Evolutionary conservation across 2,888 invertebrate species (phyloP), one percentile per base, ranked within the genome.

Genomic region (Sturmia bella): DNA sequence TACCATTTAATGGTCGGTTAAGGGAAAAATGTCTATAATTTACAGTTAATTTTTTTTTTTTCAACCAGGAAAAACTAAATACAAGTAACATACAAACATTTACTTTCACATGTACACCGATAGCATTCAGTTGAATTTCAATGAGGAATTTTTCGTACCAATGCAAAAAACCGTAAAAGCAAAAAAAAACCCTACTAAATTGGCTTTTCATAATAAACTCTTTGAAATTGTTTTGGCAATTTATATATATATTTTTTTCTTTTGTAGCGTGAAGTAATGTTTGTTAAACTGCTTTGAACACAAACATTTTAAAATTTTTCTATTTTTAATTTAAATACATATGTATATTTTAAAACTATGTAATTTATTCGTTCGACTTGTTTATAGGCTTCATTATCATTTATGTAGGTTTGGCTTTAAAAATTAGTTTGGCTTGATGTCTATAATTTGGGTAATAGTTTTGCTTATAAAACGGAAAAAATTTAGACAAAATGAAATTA

Each of bases 31-130:
- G 56, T 15, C 63, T 73, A 70, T 82, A 77, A 77, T 74, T 73
- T 81, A 56, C 64, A 68, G 50, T 76, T 59, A 66, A 76, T 80
- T 80, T 21, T 52, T 59, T 80, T 80, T 80, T 21, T 52, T 59
- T 13, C 17, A 3, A 48, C 21, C 37, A 24, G 41, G 4, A 37
- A 41, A 41, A 11, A 52, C 41, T 7, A 5, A 4, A 54, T 43
- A 69, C 13, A 57, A 15, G 17, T 1, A 15, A 2, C 15, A 41
- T 5, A n/a, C 13, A 21, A 70, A 59, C 17, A 21, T 70, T 19
- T 5, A 27, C 17, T 15, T 70, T 50, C 21, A n/a, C n/a, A n/a
- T n/a, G 3, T 13, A 37, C 7, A 21, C 45, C 21, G 56, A 9
- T 15, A 37, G 15, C n/a, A 63, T 41, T 54, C 27, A 13, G 19